phyloP scores from a whole-genome alignment of 2,113 vertebrate genomes.

The Ginglymostoma cirratum region DNA sequence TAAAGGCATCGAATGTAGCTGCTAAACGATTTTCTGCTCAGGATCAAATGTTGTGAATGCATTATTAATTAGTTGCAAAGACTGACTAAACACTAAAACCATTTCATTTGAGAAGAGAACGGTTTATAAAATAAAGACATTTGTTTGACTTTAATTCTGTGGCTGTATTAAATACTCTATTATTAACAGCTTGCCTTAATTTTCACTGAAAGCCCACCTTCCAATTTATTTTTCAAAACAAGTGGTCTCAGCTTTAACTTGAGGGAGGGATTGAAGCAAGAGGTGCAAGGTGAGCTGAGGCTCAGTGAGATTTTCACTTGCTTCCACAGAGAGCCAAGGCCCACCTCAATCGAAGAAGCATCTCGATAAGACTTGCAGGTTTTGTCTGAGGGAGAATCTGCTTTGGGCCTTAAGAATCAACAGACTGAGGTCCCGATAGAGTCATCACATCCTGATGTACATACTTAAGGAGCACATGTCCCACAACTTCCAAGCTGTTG shows the following conservation, averaged over 20 bases:
- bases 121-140: not conserved
- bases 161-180: not conserved
- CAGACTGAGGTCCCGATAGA: not conserved
- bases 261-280: not conserved
- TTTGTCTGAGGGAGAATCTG: not conserved
- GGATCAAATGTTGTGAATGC: not conserved
- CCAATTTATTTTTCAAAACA: not conserved
- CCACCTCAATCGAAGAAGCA: not conserved
- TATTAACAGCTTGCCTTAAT: conserved; percentile 20
- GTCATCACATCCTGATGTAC: not conserved
- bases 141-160: conserved; percentile 25
- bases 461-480: not conserved
- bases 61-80: conserved; percentile 14
- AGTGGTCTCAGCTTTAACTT: not conserved
- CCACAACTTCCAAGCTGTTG: not conserved
- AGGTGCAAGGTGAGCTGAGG: not conserved
- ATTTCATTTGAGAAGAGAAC: not conserved
- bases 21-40: not conserved
- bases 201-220: not conserved
- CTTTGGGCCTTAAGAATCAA: not conserved
- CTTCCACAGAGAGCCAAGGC: too few relatives aligned
- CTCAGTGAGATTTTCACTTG: not conserved
- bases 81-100: not conserved
- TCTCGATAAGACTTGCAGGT: not conserved
- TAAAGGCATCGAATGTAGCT: not conserved